These are phyloP conservation scores for Eupithecia subfuscata DNA, from an alignment of 2,888 invertebrate species.

Conservation along the genomic window DNA sequence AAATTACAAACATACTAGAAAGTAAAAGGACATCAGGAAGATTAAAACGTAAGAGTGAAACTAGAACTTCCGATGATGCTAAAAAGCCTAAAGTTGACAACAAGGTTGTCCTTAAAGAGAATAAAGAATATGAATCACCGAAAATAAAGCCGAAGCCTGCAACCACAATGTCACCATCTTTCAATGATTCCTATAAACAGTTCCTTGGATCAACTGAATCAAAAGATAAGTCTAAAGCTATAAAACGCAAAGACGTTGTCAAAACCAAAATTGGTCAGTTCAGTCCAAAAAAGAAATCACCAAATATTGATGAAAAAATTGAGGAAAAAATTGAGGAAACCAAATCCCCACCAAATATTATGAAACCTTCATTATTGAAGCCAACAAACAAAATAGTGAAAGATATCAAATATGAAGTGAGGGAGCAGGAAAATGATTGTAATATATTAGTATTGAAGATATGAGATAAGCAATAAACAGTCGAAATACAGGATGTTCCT, in stretches of 20 bases:
- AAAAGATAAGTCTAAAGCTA: slow-evolving; percentile 24
- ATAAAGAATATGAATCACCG: slow-evolving; percentile 23
- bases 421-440: slow-evolving; percentile 71
- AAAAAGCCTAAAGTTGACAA: slow-evolving; percentile 37
- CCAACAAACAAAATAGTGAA: slow-evolving; percentile 21
- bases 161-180: slow-evolving; percentile 52
- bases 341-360: slow-evolving; percentile 27
- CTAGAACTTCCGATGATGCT: slow-evolving; percentile 45
- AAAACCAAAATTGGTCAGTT: slow-evolving; percentile 69
- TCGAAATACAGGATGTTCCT: background rate
- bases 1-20: slow-evolving; percentile 54
- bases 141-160: slow-evolving; percentile 16
- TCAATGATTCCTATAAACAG: slow-evolving; percentile 67
- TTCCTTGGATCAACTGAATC: slow-evolving; percentile 52
- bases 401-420: slow-evolving; percentile 66
- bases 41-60: slow-evolving; percentile 43
- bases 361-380: slow-evolving; percentile 33
- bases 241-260: slow-evolving; percentile 51
- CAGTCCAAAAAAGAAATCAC: slow-evolving; percentile 46
- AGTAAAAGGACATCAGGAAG: slow-evolving; percentile 40
- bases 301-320: slow-evolving; percentile 30
- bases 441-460: slow-evolving; percentile 75
- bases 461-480: background rate
- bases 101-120: slow-evolving; percentile 29
- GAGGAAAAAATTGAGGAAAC: slow-evolving; percentile 20